A percentile compares a stretch with the other conserved stretches of the same genome.
Conservation (phyloP, 2,113 vertebrate genomes). For the Rhabdornis inornatus region DNA sequence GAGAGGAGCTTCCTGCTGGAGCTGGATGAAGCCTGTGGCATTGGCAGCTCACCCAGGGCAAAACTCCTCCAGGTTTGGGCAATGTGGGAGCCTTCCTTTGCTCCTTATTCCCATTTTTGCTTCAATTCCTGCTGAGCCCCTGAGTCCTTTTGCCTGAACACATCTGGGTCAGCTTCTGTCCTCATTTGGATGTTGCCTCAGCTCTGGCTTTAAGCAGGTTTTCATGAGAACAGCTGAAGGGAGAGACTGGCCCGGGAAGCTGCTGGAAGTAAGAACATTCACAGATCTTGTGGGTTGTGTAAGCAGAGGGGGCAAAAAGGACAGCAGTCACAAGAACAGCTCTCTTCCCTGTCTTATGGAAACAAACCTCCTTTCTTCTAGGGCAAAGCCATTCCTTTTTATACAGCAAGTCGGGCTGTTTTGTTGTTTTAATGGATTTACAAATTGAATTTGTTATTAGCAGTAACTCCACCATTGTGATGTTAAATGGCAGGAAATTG, state of each 20-base stretch:
- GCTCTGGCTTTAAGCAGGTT: not conserved
- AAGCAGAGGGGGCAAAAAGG: not conserved
- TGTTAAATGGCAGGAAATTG: conserved; percentile 16
- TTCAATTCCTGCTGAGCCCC: not conserved
- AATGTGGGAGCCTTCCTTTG: not conserved
- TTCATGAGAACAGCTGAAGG: not conserved
- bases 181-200: not conserved
- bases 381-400: not conserved
- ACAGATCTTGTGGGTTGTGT: not conserved
- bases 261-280: not conserved
- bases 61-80: not conserved
- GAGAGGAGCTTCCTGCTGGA: not conserved
- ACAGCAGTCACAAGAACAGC: not conserved
- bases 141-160: not conserved
- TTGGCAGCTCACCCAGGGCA: not conserved
- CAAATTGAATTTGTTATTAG: conserved; percentile 11
- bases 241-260: not conserved
- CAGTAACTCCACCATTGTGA: not conserved
- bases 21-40: not conserved
- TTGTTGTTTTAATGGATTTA: conserved; percentile 26
- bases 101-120: not conserved
- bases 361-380: not conserved
- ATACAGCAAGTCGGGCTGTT: not conserved
- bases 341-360: not conserved
- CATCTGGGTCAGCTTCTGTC: not conserved